phyloP scores from a whole-genome alignment of 2,113 vertebrate species.

The Peromyscus leucopus region DNA sequence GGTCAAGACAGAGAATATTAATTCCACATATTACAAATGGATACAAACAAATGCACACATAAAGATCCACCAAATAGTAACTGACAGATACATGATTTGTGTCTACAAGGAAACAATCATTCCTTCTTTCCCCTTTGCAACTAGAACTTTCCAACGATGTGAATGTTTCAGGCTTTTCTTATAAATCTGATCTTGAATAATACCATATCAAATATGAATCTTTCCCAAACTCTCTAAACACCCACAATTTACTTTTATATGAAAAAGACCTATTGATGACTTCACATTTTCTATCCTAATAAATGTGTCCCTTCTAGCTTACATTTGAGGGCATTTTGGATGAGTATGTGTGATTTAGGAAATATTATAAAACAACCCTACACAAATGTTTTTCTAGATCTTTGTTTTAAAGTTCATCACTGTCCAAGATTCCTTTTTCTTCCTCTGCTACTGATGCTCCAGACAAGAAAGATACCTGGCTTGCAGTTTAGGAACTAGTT shows the following conservation, averaged over 20 bases:
- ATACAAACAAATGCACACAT: not conserved
- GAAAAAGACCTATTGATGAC: not conserved
- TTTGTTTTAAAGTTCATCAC: not conserved
- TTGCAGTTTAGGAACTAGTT: not conserved
- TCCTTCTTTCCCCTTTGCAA: not conserved
- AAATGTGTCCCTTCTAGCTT: not conserved
- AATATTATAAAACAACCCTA: slow-evolving; percentile 7
- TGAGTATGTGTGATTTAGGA: not conserved
- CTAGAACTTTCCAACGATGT: not conserved
- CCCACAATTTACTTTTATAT: not conserved
- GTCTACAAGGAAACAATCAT: not conserved
- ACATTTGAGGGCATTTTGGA: not conserved
- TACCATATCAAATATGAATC: not conserved
- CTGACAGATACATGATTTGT: not conserved
- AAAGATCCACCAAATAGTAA: not conserved
- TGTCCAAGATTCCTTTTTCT: not conserved
- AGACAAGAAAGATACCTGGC: not conserved
- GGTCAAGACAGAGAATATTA: not conserved
- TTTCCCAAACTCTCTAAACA: not conserved
- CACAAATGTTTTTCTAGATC: not conserved
- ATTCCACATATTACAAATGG: not conserved
- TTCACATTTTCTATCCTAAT: not conserved
- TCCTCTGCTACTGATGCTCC: not conserved
- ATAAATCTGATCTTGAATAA: not conserved
- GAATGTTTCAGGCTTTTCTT: not conserved